Evolutionary conservation across 1,140 invertebrate species (phyloP).

Genomic region (Microvelia longipes): DNA sequence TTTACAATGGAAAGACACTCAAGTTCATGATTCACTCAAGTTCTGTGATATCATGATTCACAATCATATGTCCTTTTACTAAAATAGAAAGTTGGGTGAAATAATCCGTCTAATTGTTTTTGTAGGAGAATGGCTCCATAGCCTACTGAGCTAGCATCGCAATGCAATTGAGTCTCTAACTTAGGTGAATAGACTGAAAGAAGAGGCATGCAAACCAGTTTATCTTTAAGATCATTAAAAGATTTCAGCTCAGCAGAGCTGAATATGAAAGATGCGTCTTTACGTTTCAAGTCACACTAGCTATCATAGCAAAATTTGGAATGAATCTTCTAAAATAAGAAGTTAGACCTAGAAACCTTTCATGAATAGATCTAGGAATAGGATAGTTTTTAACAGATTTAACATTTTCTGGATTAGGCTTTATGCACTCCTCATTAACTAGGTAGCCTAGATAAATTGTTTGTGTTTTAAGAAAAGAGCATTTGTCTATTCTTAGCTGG

Average conservation of each 20-base stretch:
- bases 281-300: not conserved
- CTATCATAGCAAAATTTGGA: slow-evolving; percentile 15
- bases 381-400: not conserved
- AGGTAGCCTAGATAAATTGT: not conserved
- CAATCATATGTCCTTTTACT: not conserved
- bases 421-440: not conserved
- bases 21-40: slow-evolving; percentile 5
- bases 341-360: slow-evolving; percentile 25
- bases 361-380: not conserved
- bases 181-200: slow-evolving; percentile 23
- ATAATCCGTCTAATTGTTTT: not conserved
- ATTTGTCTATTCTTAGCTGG: not conserved
- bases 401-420: not conserved
- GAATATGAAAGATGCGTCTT: not conserved
- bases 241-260: slow-evolving; percentile 13
- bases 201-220: slow-evolving; percentile 20
- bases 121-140: slow-evolving; percentile 26
- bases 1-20: not conserved
- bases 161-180: slow-evolving; percentile 25
- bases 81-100: slow-evolving; percentile 1
- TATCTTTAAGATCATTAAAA: slow-evolving; percentile 21
- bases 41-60: not conserved
- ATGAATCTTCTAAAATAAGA: slow-evolving; percentile 29
- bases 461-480: not conserved
- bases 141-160: slow-evolving; percentile 23